These are phyloP conservation scores for Callipepla squamata DNA, from an alignment of 2,113 vertebrate species.

Conservation along the genomic window DNA sequence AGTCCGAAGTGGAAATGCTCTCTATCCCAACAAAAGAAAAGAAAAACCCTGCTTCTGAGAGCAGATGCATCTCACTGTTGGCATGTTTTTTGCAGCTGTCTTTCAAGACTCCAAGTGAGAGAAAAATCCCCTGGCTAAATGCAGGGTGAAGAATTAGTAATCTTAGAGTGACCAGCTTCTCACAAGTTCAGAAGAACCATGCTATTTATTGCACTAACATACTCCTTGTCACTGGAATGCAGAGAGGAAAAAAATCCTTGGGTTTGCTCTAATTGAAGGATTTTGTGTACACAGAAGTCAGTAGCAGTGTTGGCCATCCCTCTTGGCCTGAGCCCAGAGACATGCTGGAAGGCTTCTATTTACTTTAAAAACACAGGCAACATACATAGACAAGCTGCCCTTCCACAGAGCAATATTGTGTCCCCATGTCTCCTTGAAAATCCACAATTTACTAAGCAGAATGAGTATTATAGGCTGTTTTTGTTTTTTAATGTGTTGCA, in stretches of 20 bases:
- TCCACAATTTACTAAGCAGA: neutral
- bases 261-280: neutral
- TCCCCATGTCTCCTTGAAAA: neutral
- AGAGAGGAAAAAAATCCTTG: neutral
- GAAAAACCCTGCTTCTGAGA: neutral
- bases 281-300: neutral
- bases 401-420: rapidly evolving
- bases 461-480: neutral
- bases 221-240: neutral
- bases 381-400: neutral
- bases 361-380: neutral
- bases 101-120: neutral
- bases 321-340: neutral
- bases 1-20: neutral
- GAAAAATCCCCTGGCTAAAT: neutral
- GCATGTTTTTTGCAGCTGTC: neutral
- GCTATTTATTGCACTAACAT: neutral
- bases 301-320: neutral
- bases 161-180: neutral
- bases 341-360: neutral
- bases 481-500: neutral
- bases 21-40: neutral
- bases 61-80: neutral
- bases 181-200: neutral
- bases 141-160: neutral